Evolutionary conservation across 2,888 invertebrate genomes (phyloP).

Genomic region (Ellobium chinense): DNA sequence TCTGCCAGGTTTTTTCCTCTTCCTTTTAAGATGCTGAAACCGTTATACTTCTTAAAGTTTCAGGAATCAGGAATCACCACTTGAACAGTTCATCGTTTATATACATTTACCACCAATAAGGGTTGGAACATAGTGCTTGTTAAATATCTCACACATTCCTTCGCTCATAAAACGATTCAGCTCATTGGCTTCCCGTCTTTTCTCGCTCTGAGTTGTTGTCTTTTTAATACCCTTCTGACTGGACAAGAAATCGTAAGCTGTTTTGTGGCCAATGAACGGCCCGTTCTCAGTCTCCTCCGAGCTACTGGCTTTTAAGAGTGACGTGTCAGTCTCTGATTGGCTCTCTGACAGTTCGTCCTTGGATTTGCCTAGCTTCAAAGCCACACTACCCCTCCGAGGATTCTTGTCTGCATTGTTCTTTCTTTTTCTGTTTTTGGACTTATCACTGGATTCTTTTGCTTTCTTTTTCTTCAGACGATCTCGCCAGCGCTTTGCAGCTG

Average conservation of each 20-base stretch:
- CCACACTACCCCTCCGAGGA: too few species aligned
- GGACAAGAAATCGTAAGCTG: slow-evolving; percentile 51
- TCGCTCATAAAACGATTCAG: slow-evolving; percentile 43
- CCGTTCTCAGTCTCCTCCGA: background rate
- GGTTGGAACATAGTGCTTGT: slow-evolving; percentile 50
- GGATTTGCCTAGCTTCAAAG: too few species aligned
- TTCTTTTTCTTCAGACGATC: background rate
- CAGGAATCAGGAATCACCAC: too few species aligned
- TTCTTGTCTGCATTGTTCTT: background rate
- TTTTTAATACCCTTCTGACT: slow-evolving; percentile 2
- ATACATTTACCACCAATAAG: slow-evolving; percentile 46
- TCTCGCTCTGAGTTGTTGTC: slow-evolving; percentile 2
- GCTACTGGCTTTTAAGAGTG: background rate
- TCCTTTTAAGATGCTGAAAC: too few species aligned
- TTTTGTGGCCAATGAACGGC: slow-evolving; percentile 48
- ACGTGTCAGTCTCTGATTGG: too few species aligned
- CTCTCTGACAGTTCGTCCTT: too few species aligned
- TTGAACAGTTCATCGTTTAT: too few species aligned
- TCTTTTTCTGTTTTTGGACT: background rate
- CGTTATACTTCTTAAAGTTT: too few species aligned
- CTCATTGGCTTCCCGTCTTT: slow-evolving; percentile 35
- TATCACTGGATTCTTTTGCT: background rate
- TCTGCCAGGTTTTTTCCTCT: too few species aligned
- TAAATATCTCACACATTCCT: slow-evolving; percentile 49
- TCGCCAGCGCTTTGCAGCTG: slow-evolving; percentile 3